Percentiles rank a stretch among this genome's conserved stretches.
Evolutionary conservation across 2,113 vertebrate genomes (phyloP).

Genomic region (Oreochromis spilurus): DNA sequence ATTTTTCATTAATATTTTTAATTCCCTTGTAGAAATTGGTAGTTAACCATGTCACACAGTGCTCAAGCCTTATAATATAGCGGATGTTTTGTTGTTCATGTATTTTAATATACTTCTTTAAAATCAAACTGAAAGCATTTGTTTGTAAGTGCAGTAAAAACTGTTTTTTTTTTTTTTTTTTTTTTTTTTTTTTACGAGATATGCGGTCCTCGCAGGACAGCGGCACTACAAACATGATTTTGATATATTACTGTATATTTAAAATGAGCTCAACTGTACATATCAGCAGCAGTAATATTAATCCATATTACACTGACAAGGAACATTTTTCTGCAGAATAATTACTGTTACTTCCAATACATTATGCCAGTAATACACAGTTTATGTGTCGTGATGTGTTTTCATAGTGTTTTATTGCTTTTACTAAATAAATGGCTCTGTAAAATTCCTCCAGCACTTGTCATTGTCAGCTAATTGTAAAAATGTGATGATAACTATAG

Average conservation of each 20-base stretch:
- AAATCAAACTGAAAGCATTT: background rate
- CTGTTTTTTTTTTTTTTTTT: rapidly evolving
- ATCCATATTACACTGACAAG: background rate
- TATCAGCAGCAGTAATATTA: background rate
- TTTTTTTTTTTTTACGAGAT: background rate
- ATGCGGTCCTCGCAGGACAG: background rate
- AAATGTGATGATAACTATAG: background rate
- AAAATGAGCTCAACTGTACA: background rate
- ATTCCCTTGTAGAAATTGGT: background rate
- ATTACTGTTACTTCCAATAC: background rate
- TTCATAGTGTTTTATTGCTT: background rate
- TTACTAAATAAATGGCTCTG: background rate
- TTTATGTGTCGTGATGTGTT: background rate
- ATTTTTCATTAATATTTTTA: background rate
- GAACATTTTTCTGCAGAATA: background rate
- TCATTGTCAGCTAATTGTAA: background rate
- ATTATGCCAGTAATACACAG: background rate
- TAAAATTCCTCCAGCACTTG: background rate
- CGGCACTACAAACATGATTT: background rate
- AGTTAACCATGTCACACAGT: background rate
- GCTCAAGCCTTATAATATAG: background rate
- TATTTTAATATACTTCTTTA: background rate
- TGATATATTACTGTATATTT: background rate
- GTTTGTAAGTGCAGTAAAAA: background rate
- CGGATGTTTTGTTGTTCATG: background rate